Evolutionary conservation across 2,888 invertebrate species (phyloP).

Genomic region (Microplitis manilae): DNA sequence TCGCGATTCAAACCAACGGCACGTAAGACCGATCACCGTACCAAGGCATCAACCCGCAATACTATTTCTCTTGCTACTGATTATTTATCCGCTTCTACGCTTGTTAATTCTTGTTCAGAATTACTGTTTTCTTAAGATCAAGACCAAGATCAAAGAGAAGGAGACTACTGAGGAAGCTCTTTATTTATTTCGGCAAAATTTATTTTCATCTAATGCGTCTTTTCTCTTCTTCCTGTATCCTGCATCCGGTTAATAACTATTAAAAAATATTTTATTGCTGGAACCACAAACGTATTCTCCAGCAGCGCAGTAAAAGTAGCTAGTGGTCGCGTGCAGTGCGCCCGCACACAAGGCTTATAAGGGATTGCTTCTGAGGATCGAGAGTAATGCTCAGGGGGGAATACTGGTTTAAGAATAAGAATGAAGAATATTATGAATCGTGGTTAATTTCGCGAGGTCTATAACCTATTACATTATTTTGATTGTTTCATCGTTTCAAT

Average conservation of each 20-base stretch:
- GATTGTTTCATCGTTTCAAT: constrained; percentile 46
- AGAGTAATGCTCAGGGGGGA: constrained; percentile 7
- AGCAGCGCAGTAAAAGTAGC: constrained; percentile 29
- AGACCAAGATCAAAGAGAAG: not conserved
- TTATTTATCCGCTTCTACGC: not conserved
- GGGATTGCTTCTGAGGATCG: not conserved
- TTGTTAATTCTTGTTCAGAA: not conserved
- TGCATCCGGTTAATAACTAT: not conserved
- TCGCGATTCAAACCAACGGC: constrained; percentile 33
- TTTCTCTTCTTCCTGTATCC: too few species aligned
- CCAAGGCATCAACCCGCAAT: constrained; percentile 25
- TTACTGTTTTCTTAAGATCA: not conserved
- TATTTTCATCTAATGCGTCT: too few species aligned
- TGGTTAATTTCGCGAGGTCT: not conserved
- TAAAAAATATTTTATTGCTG: constrained; percentile 44
- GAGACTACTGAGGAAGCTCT: not conserved
- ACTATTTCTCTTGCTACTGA: not conserved
- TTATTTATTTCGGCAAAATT: not conserved
- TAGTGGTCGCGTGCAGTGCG: constrained; percentile 13
- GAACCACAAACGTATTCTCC: constrained; percentile 56
- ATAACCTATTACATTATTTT: not conserved
- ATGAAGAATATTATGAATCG: not conserved
- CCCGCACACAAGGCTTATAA: constrained; percentile 24
- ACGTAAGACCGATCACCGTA: constrained; percentile 42
- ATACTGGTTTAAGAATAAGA: not conserved